Evolutionary conservation across 2,888 invertebrate genomes (phyloP).

Genomic region (Dryomyza anilis): DNA sequence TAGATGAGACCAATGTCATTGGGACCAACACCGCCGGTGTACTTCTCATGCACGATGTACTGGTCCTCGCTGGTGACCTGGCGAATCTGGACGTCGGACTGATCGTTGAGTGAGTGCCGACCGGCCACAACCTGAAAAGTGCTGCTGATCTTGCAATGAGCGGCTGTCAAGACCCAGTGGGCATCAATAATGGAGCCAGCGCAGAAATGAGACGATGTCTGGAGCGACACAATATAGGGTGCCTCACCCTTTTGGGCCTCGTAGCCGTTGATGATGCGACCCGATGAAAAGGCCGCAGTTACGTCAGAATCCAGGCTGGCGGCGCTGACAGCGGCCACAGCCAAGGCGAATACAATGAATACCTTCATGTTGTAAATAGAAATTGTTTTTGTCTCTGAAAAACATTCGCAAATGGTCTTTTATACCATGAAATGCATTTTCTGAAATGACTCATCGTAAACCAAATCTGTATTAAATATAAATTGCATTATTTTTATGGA

Average conservation of each 20-base stretch:
- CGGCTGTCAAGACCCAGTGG: slow-evolving; percentile 58
- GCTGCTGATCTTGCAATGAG: slow-evolving; percentile 46
- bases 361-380: slow-evolving; percentile 46
- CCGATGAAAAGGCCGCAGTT: slow-evolving; percentile 45
- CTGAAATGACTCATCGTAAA: not conserved
- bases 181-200: slow-evolving; percentile 57
- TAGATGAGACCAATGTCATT: slow-evolving; percentile 65
- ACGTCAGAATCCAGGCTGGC: slow-evolving; percentile 38
- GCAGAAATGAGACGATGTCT: slow-evolving; percentile 50
- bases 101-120: slow-evolving; percentile 48
- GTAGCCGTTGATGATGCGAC: slow-evolving; percentile 54
- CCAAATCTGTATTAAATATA: too few relatives aligned
- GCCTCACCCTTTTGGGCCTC: slow-evolving; percentile 56
- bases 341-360: slow-evolving; percentile 44
- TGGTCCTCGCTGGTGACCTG: slow-evolving; percentile 34
- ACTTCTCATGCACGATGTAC: slow-evolving; percentile 50
- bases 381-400: not conserved
- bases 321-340: slow-evolving; percentile 37
- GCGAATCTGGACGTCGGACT: slow-evolving; percentile 42
- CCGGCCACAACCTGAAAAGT: slow-evolving; percentile 55
- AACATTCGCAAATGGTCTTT: not conserved
- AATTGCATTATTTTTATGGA: too few relatives aligned
- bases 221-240: slow-evolving; percentile 60
- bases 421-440: not conserved
- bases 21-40: slow-evolving; percentile 57